Evolutionary conservation across 53 echinoderm and acorn worm species (phyloP), one percentile per base, ranked within the genome.

Genomic region (Luidia sarsii): DNA sequence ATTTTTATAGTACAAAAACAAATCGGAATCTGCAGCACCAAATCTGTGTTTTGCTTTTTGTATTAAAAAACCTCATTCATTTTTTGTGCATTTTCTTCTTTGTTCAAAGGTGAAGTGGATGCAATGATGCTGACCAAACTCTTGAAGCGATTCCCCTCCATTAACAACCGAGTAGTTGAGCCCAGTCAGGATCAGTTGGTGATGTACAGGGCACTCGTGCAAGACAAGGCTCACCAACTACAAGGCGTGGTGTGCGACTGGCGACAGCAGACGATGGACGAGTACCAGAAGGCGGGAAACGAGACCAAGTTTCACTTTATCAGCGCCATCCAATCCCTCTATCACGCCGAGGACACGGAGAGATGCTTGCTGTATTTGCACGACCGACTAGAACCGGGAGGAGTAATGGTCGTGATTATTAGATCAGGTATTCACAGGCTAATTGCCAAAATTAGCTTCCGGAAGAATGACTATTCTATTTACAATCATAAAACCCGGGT

Each of bases 241-340:
- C 41, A 49, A 16, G 81, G 55, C 2, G 73, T 83, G 0, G 27
- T 34, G 11, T 89, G 34, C 33, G 83, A 89, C 48, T 92, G 89
- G 89, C 60, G 80, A 55, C 64, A 70, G 68, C 71, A 89, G 50
- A 83, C 79, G 8, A 54, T 89, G 21, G 89, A 83, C 18, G 28
- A 80, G 37, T 87, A 71, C 53, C 54, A 85, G 13, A 62, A 85
- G 24, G 54, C 67, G 33, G 86, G 74, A 20, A 39, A 69, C 23
- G 19, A n/a, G 39, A 32, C 57, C 6, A 86, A 86, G 32, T 80
- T 57, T 63, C 91, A 95, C 31, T 89, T 95, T 20, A 91, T 95
- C 74, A 87, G 82, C 66, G 19, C 95, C 6, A 52, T 95, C 18
- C 89, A 95, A 66, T 89, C 89, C 14, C n/a, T 95, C 4, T 95